phyloP scores from a whole-genome alignment of 2,888 invertebrate genomes.

The Noctua janthe region DNA sequence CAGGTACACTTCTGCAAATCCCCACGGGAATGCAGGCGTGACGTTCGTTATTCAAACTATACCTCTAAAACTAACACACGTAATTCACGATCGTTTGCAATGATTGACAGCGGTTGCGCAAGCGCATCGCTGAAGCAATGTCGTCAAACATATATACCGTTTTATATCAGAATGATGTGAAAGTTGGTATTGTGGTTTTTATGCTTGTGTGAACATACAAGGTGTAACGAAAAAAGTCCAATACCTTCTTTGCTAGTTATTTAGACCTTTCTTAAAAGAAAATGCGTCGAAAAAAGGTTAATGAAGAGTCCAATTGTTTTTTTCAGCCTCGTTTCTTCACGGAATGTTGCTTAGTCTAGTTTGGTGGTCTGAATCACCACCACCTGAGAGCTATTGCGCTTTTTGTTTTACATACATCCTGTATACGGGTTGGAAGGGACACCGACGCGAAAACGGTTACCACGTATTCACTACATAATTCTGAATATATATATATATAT shows the following conservation, averaged over 20 bases:
- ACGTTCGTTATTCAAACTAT: background rate
- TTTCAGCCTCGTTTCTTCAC: background rate
- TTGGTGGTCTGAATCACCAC: background rate
- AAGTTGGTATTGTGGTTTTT: slow-evolving; percentile 13
- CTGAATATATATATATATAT: too few relatives aligned
- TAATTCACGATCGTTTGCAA: slow-evolving; percentile 30
- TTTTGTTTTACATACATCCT: background rate
- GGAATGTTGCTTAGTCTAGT: too few relatives aligned
- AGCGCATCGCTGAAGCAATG: slow-evolving; percentile 35
- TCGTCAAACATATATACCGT: slow-evolving; percentile 16
- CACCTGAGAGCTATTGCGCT: background rate
- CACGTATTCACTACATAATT: too few relatives aligned
- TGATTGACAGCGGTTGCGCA: slow-evolving; percentile 41
- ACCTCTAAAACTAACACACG: background rate
- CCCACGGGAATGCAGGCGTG: background rate
- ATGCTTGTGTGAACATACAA: background rate
- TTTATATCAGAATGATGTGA: slow-evolving; percentile 26
- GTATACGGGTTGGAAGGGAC: background rate
- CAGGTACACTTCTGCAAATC: background rate
- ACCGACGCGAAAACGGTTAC: too few relatives aligned
- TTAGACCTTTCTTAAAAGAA: background rate
- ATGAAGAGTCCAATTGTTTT: background rate
- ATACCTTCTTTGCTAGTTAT: background rate
- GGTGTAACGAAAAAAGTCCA: background rate
- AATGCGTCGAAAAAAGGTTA: background rate